These are phyloP conservation scores for Eonycteris spelaea DNA, from an alignment of 2,113 vertebrate species.

Conservation along the genomic window DNA sequence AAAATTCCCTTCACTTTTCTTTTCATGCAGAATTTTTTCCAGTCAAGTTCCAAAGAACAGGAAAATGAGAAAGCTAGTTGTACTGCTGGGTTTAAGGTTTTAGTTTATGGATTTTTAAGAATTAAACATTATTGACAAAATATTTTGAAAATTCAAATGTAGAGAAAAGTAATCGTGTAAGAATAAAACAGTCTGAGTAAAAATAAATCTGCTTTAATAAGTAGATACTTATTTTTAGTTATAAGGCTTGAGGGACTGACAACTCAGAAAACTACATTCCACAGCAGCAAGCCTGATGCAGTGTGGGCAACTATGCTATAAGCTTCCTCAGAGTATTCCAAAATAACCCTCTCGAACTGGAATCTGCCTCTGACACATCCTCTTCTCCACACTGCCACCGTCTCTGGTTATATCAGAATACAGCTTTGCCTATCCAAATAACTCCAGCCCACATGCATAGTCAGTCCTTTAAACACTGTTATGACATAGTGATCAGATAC, in stretches of 20 bases:
- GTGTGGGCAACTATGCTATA: background rate
- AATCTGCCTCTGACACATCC: background rate
- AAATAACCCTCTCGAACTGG: constrained; percentile 13
- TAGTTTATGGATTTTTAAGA: constrained; percentile 11
- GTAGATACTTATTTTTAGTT: constrained; percentile 54
- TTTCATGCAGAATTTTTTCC: background rate
- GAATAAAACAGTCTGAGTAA: background rate
- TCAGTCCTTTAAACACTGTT: background rate
- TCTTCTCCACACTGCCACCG: background rate
- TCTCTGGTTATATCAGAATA: background rate
- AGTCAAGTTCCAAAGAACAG: background rate
- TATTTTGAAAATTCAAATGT: constrained; percentile 52
- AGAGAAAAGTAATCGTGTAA: background rate
- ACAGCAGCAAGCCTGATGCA: background rate
- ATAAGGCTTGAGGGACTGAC: constrained; percentile 30
- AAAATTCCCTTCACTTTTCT: background rate
- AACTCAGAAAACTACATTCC: constrained; percentile 30
- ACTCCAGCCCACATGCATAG: background rate
- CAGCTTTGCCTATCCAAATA: background rate
- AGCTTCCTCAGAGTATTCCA: constrained; percentile 36
- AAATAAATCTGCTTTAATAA: constrained; percentile 58
- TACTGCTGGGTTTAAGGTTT: background rate
- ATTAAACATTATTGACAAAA: background rate
- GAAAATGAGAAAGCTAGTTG: background rate
- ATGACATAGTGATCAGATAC: background rate